Evolutionary conservation across 2,888 invertebrate genomes (phyloP).

Genomic region (Parnassius mnemosyne): DNA sequence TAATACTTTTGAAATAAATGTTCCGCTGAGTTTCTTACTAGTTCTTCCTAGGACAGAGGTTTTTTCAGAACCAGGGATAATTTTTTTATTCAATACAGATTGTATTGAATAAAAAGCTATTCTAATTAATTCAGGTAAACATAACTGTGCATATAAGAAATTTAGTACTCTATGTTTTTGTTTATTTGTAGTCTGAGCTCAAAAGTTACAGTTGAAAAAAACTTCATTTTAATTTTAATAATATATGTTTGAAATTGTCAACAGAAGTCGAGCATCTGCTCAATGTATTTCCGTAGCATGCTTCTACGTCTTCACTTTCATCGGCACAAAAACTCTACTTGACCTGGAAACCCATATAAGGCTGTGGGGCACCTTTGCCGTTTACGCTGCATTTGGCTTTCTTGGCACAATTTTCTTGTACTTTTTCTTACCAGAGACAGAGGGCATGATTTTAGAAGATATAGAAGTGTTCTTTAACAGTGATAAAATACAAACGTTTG

Average conservation of each 20-base stretch:
- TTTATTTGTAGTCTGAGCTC: too few species aligned
- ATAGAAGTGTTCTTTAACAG: slow-evolving; percentile 74
- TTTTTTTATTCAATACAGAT: too few species aligned
- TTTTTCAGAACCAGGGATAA: too few species aligned
- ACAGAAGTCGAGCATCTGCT: slow-evolving; percentile 77
- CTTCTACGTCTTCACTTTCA: slow-evolving; percentile 71
- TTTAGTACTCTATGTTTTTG: too few species aligned
- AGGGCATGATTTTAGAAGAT: slow-evolving; percentile 72
- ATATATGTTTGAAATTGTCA: slow-evolving; percentile 28
- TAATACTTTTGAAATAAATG: too few species aligned
- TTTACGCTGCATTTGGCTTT: slow-evolving; percentile 67
- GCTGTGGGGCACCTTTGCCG: slow-evolving; percentile 71
- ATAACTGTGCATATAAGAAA: too few species aligned
- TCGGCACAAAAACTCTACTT: slow-evolving; percentile 76
- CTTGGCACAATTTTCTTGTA: slow-evolving; percentile 75
- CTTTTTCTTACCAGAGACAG: slow-evolving; percentile 79
- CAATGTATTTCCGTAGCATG: slow-evolving; percentile 75
- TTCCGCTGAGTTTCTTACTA: too few species aligned
- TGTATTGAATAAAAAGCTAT: too few species aligned
- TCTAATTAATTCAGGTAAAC: too few species aligned
- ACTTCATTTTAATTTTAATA: too few species aligned
- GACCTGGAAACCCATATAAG: slow-evolving; percentile 70
- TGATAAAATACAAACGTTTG: slow-evolving; percentile 58
- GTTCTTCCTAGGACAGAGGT: too few species aligned
- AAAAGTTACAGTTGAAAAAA: too few species aligned